Base-by-base conservation (phyloP, 2,888 invertebrate genomes). In the Fragum fragum region DNA sequence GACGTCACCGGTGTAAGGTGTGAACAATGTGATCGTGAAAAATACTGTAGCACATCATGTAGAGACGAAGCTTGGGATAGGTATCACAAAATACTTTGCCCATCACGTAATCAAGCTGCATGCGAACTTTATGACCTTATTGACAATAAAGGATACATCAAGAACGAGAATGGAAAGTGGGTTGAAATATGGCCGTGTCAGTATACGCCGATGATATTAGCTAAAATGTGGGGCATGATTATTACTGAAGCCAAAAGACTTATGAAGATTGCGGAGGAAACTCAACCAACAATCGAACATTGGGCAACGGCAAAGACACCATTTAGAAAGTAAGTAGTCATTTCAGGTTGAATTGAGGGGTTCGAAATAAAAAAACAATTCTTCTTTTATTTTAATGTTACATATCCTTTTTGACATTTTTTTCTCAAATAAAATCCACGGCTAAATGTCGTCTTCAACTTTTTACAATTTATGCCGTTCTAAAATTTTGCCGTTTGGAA, bases 11-110 rank as follows among this genome's bases (percentile, higher is more conserved):
- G 84, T 7, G 88, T 89, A 16, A 71, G 70, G 42, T 92, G 92
- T 69, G 74, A 83, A 3, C 71, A 77, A 9, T 92, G 92, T 70
- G 73, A 86, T 16, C 61, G 86, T 18, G 93, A 91, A 36, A 77
- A 72, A 28, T 94, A 94, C 87, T 94, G 94, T 80, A 92, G 97
- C 16, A 95, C 96, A 52, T 96, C 95, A 68, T 99, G 99, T 92
- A 96, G 96, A 85, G 93, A 95, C 1, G 94, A 95, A 0, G 97
- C 97, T 1, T 96, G 96, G 95, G 94, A 95, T 57, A 95, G 96
- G 47, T 98, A 98, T 93, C 98, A 99, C 94, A 95, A 96, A 88
- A 95, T 96, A 14, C 94, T 98, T 57, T 99, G 99, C 92, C 95
- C 92, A 9, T 81, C 87, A 26, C 84, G 81, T 52, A 88, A 89